These are phyloP conservation scores for Drosophila vallismaia DNA, from an alignment of 2,888 invertebrate genomes.

Conservation along the genomic window DNA sequence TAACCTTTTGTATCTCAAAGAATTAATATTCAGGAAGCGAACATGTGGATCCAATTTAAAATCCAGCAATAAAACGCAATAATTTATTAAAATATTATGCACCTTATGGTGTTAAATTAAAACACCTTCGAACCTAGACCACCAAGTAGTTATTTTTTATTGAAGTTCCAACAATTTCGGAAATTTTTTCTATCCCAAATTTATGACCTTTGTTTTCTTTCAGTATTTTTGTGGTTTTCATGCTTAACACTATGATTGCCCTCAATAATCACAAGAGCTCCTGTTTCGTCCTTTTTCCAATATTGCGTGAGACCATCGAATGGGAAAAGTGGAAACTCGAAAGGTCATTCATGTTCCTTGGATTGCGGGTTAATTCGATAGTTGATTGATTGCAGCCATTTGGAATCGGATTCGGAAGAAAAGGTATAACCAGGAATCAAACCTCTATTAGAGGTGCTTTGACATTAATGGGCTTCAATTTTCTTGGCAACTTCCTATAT, in stretches of 20 bases:
- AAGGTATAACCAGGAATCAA: slow-evolving; percentile 23
- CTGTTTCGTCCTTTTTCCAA: slow-evolving; percentile 10
- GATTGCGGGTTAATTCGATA: slow-evolving; percentile 30
- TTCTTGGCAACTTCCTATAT: not conserved
- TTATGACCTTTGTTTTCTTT: not conserved
- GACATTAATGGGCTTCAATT: not conserved
- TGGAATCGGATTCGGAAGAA: slow-evolving; percentile 35
- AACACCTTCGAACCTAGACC: not conserved
- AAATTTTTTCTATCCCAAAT: no score
- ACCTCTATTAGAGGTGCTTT: not conserved
- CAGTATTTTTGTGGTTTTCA: slow-evolving; percentile 21
- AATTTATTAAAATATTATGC: not conserved
- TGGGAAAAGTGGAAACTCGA: slow-evolving; percentile 33
- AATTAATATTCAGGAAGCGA: not conserved
- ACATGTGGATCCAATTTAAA: not conserved
- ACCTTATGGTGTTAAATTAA: not conserved
- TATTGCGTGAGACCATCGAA: slow-evolving; percentile 27
- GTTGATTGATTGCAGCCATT: slow-evolving; percentile 69
- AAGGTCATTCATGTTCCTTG: slow-evolving; percentile 42
- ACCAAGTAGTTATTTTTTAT: not conserved
- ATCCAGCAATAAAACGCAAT: not conserved
- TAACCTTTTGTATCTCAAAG: not conserved
- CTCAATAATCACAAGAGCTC: slow-evolving; percentile 56
- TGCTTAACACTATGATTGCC: slow-evolving; percentile 69
- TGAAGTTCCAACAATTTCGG: no score